Base-by-base conservation (phyloP, 2,113 vertebrate species). In the Argyrosomus japonicus region DNA sequence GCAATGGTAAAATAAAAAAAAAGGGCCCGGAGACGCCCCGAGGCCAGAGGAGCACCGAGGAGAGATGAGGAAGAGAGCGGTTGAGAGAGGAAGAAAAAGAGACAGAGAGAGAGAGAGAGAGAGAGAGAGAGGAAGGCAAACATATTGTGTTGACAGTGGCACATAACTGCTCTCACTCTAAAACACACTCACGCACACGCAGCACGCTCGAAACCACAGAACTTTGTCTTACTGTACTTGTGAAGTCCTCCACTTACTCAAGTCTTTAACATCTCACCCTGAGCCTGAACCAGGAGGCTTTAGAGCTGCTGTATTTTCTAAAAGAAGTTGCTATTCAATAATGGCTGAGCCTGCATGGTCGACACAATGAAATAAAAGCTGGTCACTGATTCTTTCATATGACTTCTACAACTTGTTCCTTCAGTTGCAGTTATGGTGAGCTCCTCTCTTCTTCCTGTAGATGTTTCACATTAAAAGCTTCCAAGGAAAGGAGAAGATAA, bases 1-100 rank as follows among this genome's bases (percentile, higher is more conserved):
- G 90, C 76, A 79, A 82, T 88, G 81, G 90, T 87, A 87, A 92
- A 79, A 83, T 90, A 85, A 94, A 83, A 53, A 53, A 71, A 86
- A 56, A 67, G 12, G 90, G 92, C 91, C 85, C 29, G 60, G 82
- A 81, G 84, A 93, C 21, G 71, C 89, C 89, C 87, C 78, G 68
- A 67, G 92, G 91, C 82, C 11, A 85, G 67, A 87, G 78, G 77
- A 88, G 74, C 68, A 75, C 71, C 2, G 5, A 53, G 50, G 29
- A 69, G 48, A 78, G 25, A 60, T 23, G 69, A 83, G 56, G 45
- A 82, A 57, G 47, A 81, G 62, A 81, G 76, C 25, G 21, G 62
- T 13, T 19, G n/a, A 80, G 61, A 77, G 56, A 57, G 40, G 27
- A 23, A 58, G 48, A 75, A 65, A 65, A 48, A 54, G 10, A 61